Evolutionary conservation across 2,113 vertebrate species (phyloP), one percentile per base, ranked within the genome.

Genomic region (Fukomys damarensis): DNA sequence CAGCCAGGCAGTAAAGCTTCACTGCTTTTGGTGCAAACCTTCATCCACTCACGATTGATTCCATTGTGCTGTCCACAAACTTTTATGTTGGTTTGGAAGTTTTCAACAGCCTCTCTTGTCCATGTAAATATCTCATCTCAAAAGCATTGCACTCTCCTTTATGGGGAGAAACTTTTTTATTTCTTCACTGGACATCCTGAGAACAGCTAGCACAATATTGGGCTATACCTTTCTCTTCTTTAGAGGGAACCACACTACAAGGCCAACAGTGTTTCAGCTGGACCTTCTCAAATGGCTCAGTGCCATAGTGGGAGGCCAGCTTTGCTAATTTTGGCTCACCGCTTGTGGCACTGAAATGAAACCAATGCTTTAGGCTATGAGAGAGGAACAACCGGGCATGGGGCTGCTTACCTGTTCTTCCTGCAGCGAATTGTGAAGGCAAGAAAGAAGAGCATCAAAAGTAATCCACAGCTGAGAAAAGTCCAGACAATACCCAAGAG

Each of bases 391-490:
- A 68, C 52, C 8, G 38, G 68, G 83, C 52, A 41, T 9, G 22
- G 54, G 58, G 65, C 28, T 86, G 8, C 97, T 94, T 99, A 99
- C 99, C 99, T 99, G 98, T 99, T 99, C 97, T 99, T 99, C 97
- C 99, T 99, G 98, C 99, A 99, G 97, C 98, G 99, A 97, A 99
- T 96, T 32, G 99, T 99, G 98, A 99, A 99, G 95, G 98, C 89
- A 59, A 99, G 98, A 96, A 99, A 99, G 98, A 99, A 98, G 72
- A 99, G 96, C 0, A 98, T 96, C 80, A 99, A 97, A 52, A 99
- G 98, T 95, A 99, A 98, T 94, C 99, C 99, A 95, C 98, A 98
- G 16, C 99, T 99, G 93, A 99, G 99, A 91, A 99, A 99, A 0
- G 99, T 99, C 99, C 99, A 99, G 85, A 99, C 97, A 35, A 99